phyloP scores from a whole-genome alignment of 1,140 invertebrate genomes.

The silkworm (Bombyx mori) region DNA sequence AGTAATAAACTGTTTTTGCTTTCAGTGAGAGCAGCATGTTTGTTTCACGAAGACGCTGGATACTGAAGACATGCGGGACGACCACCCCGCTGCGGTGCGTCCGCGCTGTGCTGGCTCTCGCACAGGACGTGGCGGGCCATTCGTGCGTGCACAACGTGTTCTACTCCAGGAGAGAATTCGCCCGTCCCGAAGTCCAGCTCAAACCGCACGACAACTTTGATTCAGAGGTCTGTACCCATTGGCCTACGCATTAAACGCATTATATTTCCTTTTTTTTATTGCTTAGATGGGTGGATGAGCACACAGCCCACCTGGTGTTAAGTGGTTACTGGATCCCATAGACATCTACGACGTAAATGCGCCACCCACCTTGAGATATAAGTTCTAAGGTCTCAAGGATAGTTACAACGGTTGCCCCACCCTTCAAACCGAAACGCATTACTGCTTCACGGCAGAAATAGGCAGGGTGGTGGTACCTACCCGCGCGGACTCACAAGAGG shows the following conservation, averaged over 20 bases:
- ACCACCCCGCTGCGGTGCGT: constrained; percentile 96
- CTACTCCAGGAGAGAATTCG: constrained; percentile 97
- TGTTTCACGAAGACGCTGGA: constrained; percentile 92
- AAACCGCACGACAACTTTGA: constrained; percentile 90
- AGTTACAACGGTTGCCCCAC: no score
- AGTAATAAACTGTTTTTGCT: constrained; percentile 1
- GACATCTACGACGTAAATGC: no score
- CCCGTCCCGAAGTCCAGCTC: constrained; percentile 91
- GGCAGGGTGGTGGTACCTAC: no score
- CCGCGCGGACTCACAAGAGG: no score
- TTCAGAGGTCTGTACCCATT: constrained; percentile 76
- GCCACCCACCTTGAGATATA: no score
- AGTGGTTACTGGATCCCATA: no score
- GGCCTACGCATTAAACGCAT: background rate
- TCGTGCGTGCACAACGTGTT: constrained; percentile 88
- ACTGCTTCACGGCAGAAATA: no score
- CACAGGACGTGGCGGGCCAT: constrained; percentile 88
- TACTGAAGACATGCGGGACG: constrained; percentile 98
- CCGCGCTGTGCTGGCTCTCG: constrained; percentile 86
- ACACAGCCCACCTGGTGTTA: no score
- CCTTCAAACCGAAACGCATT: no score
- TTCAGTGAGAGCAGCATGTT: constrained; percentile 98
- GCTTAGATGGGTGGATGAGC: no score
- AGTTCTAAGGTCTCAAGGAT: no score
- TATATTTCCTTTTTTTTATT: no score